Conservation (phyloP, 2,113 vertebrate genomes). For the Camelus bactrianus region DNA sequence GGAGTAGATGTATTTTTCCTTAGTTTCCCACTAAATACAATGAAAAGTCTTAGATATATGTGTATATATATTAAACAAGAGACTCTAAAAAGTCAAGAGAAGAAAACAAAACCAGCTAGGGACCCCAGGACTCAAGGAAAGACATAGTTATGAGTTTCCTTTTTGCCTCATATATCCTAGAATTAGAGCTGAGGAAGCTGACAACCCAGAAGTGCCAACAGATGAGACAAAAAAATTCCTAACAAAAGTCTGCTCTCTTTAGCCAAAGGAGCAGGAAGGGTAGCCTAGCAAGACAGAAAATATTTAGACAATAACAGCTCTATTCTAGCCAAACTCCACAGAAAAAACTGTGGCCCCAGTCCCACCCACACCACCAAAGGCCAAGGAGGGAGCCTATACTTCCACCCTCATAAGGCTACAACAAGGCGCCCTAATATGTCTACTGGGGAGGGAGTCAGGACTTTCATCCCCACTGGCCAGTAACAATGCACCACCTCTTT, state of each 20-base stretch:
- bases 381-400: not conserved
- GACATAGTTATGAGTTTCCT: not conserved
- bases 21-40: not conserved
- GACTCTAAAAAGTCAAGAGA: not conserved
- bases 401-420: not conserved
- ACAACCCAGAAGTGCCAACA: not conserved
- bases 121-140: not conserved
- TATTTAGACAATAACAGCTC: slow-evolving; percentile 16
- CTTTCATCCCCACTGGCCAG: not conserved
- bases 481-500: not conserved
- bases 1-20: not conserved
- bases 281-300: not conserved
- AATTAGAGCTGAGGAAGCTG: not conserved
- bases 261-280: not conserved
- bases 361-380: not conserved
- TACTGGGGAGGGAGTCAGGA: not conserved
- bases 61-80: not conserved
- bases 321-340: not conserved
- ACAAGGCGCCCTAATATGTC: not conserved
- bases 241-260: slow-evolving; percentile 9
- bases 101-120: not conserved
- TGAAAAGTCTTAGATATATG: not conserved
- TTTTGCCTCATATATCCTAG: not conserved
- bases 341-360: not conserved
- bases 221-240: not conserved